Evolutionary conservation across 2,888 invertebrate genomes (phyloP).

Genomic region (Chrysotoxum bicinctum): DNA sequence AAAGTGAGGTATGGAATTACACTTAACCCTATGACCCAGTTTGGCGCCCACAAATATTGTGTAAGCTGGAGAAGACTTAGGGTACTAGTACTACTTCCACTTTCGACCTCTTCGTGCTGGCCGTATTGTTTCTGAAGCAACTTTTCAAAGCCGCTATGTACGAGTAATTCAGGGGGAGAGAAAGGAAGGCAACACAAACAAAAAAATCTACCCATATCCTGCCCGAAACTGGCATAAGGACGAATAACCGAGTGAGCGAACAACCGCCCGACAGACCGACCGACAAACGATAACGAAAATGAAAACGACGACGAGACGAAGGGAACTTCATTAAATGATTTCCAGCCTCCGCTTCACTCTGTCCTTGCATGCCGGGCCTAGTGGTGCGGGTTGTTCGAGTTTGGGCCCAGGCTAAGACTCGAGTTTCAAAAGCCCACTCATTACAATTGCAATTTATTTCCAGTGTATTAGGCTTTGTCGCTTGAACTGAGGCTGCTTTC

Average conservation of each 20-base stretch:
- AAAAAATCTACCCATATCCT: conserved; percentile 52
- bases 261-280: not conserved
- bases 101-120: conserved; percentile 52
- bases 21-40: conserved; percentile 71
- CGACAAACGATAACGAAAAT: not conserved
- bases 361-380: not conserved
- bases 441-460: conserved; percentile 72
- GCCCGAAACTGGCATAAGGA: conserved; percentile 28
- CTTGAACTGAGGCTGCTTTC: conserved; percentile 34
- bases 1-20: conserved; percentile 45
- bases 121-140: conserved; percentile 59
- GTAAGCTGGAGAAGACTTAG: conserved; percentile 55
- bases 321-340: conserved; percentile 71
- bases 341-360: conserved; percentile 25
- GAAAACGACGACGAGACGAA: conserved; percentile 4
- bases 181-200: conserved; percentile 6
- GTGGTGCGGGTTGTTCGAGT: conserved; percentile 1
- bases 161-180: conserved; percentile 38
- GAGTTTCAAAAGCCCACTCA: conserved; percentile 65
- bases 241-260: not conserved
- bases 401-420: conserved; percentile 23
- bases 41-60: conserved; percentile 60
- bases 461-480: conserved; percentile 71
- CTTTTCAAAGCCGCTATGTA: conserved; percentile 64
- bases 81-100: conserved; percentile 21